These are phyloP conservation scores for Corythoichthys haematopterus DNA, from an alignment of 2,113 vertebrate species.

Conservation along the genomic window DNA sequence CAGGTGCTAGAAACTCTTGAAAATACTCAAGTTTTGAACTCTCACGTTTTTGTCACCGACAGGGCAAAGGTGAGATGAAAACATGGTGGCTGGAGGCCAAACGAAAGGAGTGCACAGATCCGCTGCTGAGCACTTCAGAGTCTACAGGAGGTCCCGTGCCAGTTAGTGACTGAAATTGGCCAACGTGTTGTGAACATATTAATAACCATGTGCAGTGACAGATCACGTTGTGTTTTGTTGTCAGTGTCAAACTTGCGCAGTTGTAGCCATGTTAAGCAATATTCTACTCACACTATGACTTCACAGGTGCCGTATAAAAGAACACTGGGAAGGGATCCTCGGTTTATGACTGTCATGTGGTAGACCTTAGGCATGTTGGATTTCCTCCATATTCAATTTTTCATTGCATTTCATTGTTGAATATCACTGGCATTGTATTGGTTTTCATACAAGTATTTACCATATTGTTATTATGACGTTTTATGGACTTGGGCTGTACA, in stretches of 20 bases:
- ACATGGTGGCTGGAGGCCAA: slow-evolving; percentile 76
- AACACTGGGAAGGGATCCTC: neutral
- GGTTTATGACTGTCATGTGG: neutral
- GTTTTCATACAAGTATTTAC: too few relatives aligned
- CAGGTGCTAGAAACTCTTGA: neutral
- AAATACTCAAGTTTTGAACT: neutral
- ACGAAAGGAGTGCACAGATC: slow-evolving; percentile 33
- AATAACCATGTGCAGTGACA: slow-evolving; percentile 6
- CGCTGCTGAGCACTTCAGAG: slow-evolving; percentile 33
- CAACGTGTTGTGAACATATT: neutral
- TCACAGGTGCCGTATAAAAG: neutral
- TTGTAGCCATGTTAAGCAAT: neutral
- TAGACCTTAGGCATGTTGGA: too few relatives aligned
- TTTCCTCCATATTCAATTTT: too few relatives aligned
- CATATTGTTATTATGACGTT: too few relatives aligned
- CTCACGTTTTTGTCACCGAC: slow-evolving; percentile 20
- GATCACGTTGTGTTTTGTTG: neutral
- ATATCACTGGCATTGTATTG: too few relatives aligned
- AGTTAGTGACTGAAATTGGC: slow-evolving; percentile 47
- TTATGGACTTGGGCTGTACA: too few relatives aligned
- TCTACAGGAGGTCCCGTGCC: slow-evolving; percentile 47
- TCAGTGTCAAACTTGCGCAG: neutral
- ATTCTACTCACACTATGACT: neutral
- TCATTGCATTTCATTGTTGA: too few relatives aligned
- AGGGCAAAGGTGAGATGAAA: slow-evolving; percentile 77